Evolutionary conservation across 2,797 vertebrate genomes (phyloP).

Genomic region (Xenops minutus): DNA sequence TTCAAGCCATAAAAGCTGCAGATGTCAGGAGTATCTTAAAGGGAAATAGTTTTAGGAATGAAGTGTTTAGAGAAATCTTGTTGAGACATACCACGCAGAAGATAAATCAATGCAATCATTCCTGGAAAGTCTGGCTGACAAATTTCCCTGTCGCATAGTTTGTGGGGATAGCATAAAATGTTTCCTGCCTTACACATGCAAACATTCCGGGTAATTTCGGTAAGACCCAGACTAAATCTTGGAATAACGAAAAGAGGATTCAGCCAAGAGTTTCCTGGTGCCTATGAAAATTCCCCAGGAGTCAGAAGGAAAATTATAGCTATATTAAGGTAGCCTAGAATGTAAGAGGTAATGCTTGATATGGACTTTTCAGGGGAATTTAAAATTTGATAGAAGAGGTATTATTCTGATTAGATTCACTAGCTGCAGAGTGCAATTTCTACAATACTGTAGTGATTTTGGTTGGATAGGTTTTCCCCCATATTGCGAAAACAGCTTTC

Average conservation of each 20-base stretch:
- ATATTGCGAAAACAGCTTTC: neutral
- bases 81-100: conserved; percentile 30
- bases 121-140: conserved; percentile 68
- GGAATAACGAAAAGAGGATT: neutral
- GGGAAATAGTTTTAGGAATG: conserved; percentile 51
- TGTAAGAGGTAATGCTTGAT: neutral
- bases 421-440: neutral
- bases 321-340: neutral
- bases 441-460: neutral
- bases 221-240: neutral
- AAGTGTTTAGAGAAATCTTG: conserved; percentile 61
- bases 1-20: conserved; percentile 61
- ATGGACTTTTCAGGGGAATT: neutral
- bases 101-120: conserved; percentile 67
- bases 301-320: neutral
- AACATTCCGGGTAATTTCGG: conserved; percentile 11
- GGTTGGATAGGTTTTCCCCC: neutral
- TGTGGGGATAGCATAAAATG: conserved; percentile 33
- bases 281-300: neutral
- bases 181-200: conserved; percentile 43
- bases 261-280: neutral
- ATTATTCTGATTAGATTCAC: neutral
- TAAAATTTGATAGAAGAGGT: neutral
- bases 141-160: conserved; percentile 60
- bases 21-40: conserved; percentile 37